Conservation (phyloP, 2,888 invertebrate species). For the Polylopha cassiicola region DNA sequence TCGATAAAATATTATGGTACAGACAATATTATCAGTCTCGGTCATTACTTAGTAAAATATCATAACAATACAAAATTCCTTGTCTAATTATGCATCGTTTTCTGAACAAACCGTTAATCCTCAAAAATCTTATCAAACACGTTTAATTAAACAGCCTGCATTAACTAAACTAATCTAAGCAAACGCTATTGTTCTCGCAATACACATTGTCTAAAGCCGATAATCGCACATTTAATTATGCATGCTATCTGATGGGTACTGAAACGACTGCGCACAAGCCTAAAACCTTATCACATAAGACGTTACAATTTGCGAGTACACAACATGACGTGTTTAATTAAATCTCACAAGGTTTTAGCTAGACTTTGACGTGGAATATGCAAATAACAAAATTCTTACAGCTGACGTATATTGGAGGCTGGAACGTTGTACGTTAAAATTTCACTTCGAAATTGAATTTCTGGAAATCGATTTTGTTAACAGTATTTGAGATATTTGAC, state of each 20-base stretch:
- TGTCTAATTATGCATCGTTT: too few species aligned
- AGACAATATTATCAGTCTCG: too few species aligned
- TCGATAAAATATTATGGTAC: too few species aligned
- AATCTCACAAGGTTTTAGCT: conserved; percentile 15
- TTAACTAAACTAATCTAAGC: too few species aligned
- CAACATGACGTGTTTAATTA: conserved; percentile 19
- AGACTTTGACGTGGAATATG: conserved; percentile 13
- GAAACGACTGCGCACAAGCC: not conserved
- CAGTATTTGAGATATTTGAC: too few species aligned
- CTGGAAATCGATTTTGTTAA: too few species aligned
- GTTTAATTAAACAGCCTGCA: conserved; percentile 2
- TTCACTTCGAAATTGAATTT: too few species aligned
- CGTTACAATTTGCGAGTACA: conserved; percentile 18
- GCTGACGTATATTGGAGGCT: conserved; percentile 15
- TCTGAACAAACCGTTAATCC: too few species aligned
- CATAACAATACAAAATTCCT: too few species aligned
- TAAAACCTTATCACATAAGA: conserved; percentile 12
- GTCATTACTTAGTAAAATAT: too few species aligned
- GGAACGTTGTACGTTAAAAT: too few species aligned
- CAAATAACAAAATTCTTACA: conserved; percentile 11
- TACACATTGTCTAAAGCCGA: not conserved
- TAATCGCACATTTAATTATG: conserved; percentile 12
- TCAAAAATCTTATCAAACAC: not conserved
- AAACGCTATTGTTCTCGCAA: conserved; percentile 7
- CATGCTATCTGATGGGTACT: not conserved